phyloP scores from a whole-genome alignment of 2,888 invertebrate species.

The Megalurothrips usitatus region DNA sequence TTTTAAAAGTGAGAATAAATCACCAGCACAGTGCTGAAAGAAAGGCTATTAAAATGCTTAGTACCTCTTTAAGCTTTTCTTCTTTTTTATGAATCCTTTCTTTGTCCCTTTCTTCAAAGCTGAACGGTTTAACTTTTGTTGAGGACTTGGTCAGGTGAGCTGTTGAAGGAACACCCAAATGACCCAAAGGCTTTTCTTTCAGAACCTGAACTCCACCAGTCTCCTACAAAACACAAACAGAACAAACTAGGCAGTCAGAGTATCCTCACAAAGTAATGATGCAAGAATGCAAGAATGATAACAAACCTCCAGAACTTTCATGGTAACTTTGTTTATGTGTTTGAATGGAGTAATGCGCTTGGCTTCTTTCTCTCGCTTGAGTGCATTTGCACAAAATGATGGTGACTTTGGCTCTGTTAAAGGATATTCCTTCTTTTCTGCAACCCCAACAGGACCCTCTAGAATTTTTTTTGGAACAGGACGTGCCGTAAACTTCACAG shows the following conservation, averaged over 20 bases:
- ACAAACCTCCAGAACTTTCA: neutral
- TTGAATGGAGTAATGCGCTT: neutral
- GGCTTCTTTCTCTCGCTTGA: neutral
- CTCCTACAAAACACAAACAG: neutral
- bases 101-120: conserved; percentile 3
- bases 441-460: neutral
- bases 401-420: neutral
- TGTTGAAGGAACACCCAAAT: neutral
- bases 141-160: neutral
- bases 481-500: neutral
- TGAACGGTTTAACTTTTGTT: neutral
- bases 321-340: neutral
- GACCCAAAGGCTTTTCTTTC: neutral
- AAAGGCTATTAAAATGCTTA: neutral
- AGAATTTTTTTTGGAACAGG: neutral
- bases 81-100: neutral
- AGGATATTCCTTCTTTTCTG: neutral
- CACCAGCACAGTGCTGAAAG: neutral
- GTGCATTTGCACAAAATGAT: conserved; percentile 13
- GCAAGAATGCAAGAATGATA: too few species aligned
- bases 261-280: too few species aligned
- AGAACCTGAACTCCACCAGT: neutral
- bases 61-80: conserved; percentile 11
- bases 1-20: neutral
- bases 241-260: neutral